A percentile compares a stretch with the other conserved stretches of the same genome.
Evolutionary conservation across 1,140 invertebrate genomes (phyloP).

Genomic region (Dreissena polymorpha): DNA sequence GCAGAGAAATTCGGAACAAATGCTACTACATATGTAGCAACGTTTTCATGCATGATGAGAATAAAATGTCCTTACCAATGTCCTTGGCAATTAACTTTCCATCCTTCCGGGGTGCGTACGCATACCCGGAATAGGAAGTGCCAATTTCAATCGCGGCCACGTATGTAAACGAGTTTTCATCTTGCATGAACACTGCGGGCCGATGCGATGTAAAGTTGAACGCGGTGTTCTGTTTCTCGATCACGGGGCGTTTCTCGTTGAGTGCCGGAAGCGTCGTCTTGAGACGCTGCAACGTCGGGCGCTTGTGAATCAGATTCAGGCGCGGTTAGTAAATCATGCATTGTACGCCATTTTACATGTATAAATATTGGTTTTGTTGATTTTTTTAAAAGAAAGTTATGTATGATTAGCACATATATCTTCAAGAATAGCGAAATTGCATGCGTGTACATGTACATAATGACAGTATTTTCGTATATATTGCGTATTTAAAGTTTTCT

Average conservation of each 20-base stretch:
- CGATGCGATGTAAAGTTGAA: not conserved
- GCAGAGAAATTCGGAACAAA: too few relatives aligned
- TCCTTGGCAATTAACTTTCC: slow-evolving; percentile 29
- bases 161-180: slow-evolving; percentile 19
- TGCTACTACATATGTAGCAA: too few relatives aligned
- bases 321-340: too few relatives aligned
- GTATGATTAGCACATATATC: too few relatives aligned
- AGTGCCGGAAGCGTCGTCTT: slow-evolving; percentile 30
- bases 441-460: too few relatives aligned
- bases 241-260: not conserved
- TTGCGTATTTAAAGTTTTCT: too few relatives aligned
- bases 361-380: too few relatives aligned
- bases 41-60: too few relatives aligned
- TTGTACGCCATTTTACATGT: too few relatives aligned
- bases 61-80: slow-evolving; percentile 12
- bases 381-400: too few relatives aligned
- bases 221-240: slow-evolving; percentile 24
- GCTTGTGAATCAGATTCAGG: not conserved
- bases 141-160: slow-evolving; percentile 41
- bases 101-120: slow-evolving; percentile 24
- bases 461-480: too few relatives aligned
- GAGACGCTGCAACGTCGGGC: slow-evolving; percentile 6
- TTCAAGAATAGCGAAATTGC: too few relatives aligned
- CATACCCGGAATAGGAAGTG: slow-evolving; percentile 36
- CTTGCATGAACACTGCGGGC: slow-evolving; percentile 12